A percentile compares a stretch with the other conserved stretches of the same genome.
Evolutionary conservation across 2,113 vertebrate species (phyloP).

Genomic region (Pluvialis apricaria): DNA sequence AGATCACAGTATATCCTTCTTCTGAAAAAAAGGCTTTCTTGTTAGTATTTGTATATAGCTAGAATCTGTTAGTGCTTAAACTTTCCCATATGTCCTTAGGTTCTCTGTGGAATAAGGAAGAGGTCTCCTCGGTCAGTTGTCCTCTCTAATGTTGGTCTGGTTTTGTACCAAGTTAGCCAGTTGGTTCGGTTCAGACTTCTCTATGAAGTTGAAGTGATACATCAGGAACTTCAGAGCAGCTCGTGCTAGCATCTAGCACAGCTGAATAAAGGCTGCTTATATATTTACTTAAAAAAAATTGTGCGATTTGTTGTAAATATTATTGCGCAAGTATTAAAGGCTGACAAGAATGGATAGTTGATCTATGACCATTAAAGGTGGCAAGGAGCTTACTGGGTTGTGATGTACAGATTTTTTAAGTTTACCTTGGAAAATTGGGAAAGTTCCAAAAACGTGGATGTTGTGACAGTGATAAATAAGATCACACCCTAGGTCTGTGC

Average conservation of each 20-base stretch:
- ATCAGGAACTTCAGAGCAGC: neutral
- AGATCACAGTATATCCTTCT: neutral
- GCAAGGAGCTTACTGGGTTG: neutral
- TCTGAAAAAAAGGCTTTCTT: neutral
- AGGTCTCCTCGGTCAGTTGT: neutral
- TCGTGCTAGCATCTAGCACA: neutral
- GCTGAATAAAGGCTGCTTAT: neutral
- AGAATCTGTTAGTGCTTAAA: neutral
- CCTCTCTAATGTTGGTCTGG: neutral
- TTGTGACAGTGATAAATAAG: neutral
- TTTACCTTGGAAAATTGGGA: neutral
- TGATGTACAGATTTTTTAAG: neutral
- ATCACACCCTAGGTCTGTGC: neutral
- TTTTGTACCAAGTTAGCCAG: neutral
- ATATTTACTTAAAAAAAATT: neutral
- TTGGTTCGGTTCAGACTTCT: neutral
- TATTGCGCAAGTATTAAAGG: neutral
- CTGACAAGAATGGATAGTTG: neutral
- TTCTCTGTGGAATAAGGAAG: neutral
- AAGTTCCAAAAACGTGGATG: neutral
- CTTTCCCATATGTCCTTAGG: neutral
- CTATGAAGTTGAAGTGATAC: neutral
- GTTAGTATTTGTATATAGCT: neutral
- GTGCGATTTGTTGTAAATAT: neutral
- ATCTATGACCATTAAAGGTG: neutral